Conservation (phyloP, 2,797 vertebrate genomes). For the Melanotaenia maccullochi region DNA sequence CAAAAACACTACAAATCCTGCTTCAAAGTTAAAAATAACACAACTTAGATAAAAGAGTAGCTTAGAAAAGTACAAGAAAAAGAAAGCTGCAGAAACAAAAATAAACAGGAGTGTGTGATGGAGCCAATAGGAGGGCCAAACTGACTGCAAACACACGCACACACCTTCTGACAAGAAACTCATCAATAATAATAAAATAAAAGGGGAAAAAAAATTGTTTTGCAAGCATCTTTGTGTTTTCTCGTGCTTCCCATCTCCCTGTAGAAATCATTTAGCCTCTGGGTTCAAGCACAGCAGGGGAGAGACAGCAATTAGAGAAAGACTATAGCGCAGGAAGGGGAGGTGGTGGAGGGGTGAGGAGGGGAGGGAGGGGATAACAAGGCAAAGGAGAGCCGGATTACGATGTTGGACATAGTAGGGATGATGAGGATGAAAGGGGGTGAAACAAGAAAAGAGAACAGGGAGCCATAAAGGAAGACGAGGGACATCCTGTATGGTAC, state of each 20-base stretch:
- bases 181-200: slow-evolving; percentile 72
- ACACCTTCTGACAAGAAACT: slow-evolving; percentile 64
- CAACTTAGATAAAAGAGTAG: slow-evolving; percentile 35
- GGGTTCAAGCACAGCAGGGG: slow-evolving; percentile 76
- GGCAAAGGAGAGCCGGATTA: slow-evolving; percentile 51
- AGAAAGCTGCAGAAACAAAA: slow-evolving; percentile 14
- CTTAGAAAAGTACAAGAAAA: slow-evolving; percentile 36
- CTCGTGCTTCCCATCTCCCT: slow-evolving; percentile 55
- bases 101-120: slow-evolving; percentile 24
- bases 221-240: slow-evolving; percentile 64
- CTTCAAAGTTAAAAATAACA: slow-evolving; percentile 47
- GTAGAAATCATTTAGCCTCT: slow-evolving; percentile 81
- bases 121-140: slow-evolving; percentile 44
- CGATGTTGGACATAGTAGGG: slow-evolving; percentile 31
- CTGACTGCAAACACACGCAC: slow-evolving; percentile 65
- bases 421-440: slow-evolving; percentile 21
- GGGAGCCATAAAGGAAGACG: slow-evolving; percentile 17
- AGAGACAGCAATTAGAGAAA: slow-evolving; percentile 80
- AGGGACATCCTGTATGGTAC: not conserved
- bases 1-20: slow-evolving; percentile 17
- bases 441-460: slow-evolving; percentile 22
- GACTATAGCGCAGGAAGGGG: slow-evolving; percentile 53
- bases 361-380: slow-evolving; percentile 42
- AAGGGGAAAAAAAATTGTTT: slow-evolving; percentile 25
- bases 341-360: slow-evolving; percentile 14